Conservation (phyloP, 2,113 vertebrate genomes). For the Agelaius tricolor region DNA sequence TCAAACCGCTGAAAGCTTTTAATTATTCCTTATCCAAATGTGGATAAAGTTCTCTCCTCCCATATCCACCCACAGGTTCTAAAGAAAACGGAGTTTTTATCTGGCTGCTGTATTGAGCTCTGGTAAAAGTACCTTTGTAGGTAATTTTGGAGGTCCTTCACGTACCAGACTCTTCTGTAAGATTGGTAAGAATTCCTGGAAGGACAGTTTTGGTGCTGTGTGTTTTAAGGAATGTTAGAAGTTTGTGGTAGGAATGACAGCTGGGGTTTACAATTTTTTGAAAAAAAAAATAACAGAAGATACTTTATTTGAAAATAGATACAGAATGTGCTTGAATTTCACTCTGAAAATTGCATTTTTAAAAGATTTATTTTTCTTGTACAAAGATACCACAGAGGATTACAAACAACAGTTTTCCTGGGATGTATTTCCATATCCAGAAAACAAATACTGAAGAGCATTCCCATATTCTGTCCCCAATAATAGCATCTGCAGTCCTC, state of each 20-base stretch:
- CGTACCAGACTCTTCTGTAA: background rate
- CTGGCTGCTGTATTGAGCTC: background rate
- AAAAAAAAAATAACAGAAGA: background rate
- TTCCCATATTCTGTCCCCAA: background rate
- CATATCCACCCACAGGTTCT: background rate
- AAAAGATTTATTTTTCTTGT: background rate
- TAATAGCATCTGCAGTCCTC: background rate
- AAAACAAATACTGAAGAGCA: background rate
- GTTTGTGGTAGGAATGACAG: background rate
- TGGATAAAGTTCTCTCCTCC: background rate
- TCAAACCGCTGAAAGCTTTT: background rate
- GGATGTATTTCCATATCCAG: background rate
- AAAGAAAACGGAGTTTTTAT: background rate
- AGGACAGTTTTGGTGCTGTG: background rate
- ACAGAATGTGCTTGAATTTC: background rate
- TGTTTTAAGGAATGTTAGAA: background rate
- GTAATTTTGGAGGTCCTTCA: background rate
- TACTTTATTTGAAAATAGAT: background rate
- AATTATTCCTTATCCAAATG: background rate
- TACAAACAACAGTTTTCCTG: background rate
- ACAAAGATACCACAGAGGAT: background rate
- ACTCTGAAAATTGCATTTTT: background rate
- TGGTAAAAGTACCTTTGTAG: background rate
- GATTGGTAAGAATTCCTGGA: background rate
- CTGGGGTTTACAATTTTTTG: background rate